Evolutionary conservation across 2,113 vertebrate genomes (phyloP).

Genomic region (Rissa tridactyla): DNA sequence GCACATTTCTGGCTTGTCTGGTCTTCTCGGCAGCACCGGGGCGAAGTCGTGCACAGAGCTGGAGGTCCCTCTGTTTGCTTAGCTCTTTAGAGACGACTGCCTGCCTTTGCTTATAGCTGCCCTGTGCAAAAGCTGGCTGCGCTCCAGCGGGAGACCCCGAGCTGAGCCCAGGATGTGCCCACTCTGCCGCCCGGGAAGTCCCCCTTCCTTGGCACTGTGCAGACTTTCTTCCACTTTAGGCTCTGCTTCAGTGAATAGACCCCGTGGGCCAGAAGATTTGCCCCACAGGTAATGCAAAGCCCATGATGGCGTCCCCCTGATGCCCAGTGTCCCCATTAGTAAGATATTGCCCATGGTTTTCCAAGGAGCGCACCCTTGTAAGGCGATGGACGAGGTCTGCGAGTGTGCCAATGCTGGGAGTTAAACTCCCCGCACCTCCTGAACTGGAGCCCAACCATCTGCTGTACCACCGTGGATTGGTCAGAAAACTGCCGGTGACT

Average conservation of each 20-base stretch:
- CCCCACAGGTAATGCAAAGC: background rate
- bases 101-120: background rate
- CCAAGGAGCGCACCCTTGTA: background rate
- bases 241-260: background rate
- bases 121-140: background rate
- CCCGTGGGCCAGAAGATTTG: background rate
- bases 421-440: background rate
- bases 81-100: background rate
- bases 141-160: rapidly evolving
- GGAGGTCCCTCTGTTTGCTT: background rate
- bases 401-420: background rate
- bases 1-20: background rate
- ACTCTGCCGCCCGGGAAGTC: background rate
- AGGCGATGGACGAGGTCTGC: background rate
- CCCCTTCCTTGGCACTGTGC: background rate
- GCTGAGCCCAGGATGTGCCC: background rate
- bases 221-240: background rate
- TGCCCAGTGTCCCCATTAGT: background rate
- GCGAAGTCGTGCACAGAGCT: background rate
- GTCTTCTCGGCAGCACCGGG: background rate
- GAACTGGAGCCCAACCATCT: conserved; percentile 4
- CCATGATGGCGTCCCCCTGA: rapidly evolving
- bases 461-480: background rate
- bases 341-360: background rate
- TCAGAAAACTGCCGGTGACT: conserved; percentile 34